Conservation (phyloP, 2,888 invertebrate species). For the Ormyrus rosae region DNA sequence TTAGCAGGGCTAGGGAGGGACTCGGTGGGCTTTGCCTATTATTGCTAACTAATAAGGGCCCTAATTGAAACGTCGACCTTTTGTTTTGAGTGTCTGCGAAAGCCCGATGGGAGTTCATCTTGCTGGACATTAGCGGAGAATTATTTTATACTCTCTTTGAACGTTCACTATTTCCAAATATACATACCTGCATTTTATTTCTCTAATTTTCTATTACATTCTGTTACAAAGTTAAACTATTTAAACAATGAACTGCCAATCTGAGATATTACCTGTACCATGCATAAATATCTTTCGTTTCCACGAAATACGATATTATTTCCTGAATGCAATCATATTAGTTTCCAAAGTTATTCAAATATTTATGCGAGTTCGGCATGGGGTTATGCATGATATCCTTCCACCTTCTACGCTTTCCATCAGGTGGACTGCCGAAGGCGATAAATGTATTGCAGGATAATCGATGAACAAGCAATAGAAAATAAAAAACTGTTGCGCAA, state of each 20-base stretch:
- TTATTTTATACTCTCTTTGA: background rate
- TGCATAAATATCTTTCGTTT: conserved; percentile 16
- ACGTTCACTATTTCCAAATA: too few relatives aligned
- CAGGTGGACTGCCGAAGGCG: conserved; percentile 40
- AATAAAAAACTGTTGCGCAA: too few relatives aligned
- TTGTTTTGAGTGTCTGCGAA: conserved; percentile 29
- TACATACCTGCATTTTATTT: background rate
- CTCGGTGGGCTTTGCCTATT: conserved; percentile 67
- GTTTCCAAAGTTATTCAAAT: conserved; percentile 70
- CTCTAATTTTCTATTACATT: background rate
- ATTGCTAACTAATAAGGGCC: conserved; percentile 75
- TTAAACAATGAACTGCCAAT: background rate
- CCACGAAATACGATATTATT: conserved; percentile 62
- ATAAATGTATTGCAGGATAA: conserved; percentile 22
- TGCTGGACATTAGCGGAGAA: background rate
- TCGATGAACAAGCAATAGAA: conserved; percentile 11
- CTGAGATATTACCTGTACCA: conserved; percentile 57
- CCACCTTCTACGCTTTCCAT: conserved; percentile 28
- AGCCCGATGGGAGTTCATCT: background rate
- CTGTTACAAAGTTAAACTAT: background rate
- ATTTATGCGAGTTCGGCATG: conserved; percentile 63
- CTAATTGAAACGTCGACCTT: conserved; percentile 73
- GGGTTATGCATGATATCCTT: conserved; percentile 60
- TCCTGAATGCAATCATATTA: conserved; percentile 68
- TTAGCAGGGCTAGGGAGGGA: conserved; percentile 20